phyloP scores from a whole-genome alignment of 1,140 invertebrate species.

The Lanistes nyassanus region DNA sequence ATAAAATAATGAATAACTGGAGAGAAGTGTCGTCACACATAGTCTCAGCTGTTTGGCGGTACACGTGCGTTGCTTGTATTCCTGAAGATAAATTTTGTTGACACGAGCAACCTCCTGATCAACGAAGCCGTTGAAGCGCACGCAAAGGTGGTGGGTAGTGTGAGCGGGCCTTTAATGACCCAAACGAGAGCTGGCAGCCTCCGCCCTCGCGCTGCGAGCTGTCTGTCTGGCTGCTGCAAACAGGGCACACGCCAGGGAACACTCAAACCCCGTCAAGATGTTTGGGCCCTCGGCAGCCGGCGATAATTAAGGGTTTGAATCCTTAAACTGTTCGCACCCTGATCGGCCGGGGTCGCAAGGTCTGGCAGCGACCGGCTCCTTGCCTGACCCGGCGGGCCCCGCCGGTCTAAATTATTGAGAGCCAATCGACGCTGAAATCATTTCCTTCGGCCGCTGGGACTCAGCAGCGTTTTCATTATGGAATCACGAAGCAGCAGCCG shows the following conservation, averaged over 20 bases:
- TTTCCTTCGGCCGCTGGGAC: not conserved
- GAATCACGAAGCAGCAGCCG: not conserved
- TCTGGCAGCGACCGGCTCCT: not conserved
- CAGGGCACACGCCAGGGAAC: not conserved
- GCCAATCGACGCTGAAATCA: conserved; percentile 7
- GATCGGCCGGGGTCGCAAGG: not conserved
- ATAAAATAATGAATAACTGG: no score
- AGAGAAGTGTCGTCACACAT: no score
- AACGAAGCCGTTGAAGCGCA: no score
- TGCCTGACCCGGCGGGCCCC: not conserved
- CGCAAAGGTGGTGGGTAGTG: no score
- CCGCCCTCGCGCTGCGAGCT: no score
- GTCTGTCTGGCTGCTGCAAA: no score
- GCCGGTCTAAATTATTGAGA: conserved; percentile 5
- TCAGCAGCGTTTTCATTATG: conserved; percentile 5
- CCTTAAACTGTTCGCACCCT: conserved; percentile 3
- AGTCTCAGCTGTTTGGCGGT: no score
- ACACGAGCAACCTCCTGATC: no score
- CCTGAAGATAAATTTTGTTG: no score
- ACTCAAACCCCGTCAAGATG: not conserved
- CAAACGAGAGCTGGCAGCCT: no score
- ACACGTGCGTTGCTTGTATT: no score
- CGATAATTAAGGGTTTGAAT: conserved; percentile 7
- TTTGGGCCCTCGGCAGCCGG: not conserved
- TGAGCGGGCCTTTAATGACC: no score